A percentile compares a stretch with the other conserved stretches of the same genome.
These are phyloP conservation scores for Drosophila willistoni DNA, from an alignment of 1,140 invertebrate genomes.

Conservation along the genomic window DNA sequence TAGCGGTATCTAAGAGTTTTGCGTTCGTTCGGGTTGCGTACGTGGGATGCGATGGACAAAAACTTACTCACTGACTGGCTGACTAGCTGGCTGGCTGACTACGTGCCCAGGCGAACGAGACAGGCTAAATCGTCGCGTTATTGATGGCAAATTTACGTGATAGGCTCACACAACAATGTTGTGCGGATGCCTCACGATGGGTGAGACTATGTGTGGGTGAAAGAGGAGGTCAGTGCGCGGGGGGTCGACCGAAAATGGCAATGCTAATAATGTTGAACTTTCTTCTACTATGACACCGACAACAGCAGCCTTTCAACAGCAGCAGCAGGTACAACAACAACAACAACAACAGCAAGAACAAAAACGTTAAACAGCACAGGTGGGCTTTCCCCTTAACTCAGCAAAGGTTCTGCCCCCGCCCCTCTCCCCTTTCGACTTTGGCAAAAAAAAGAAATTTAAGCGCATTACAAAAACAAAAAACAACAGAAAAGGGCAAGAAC, in stretches of 20 bases:
- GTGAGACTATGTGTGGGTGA: constrained; percentile 11
- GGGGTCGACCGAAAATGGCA: constrained; percentile 16
- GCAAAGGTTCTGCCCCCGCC: too few species aligned
- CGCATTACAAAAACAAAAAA: constrained; percentile 52
- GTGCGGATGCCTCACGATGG: constrained; percentile 7
- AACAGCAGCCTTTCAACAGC: constrained; percentile 43
- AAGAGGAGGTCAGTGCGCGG: neutral
- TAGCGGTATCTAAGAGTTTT: constrained; percentile 48
- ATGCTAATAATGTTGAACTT: constrained; percentile 44
- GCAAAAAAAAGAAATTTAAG: constrained; percentile 52
- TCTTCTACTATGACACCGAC: constrained; percentile 26
- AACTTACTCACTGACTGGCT: constrained; percentile 2
- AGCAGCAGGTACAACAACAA: constrained; percentile 53
- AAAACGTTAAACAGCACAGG: constrained; percentile 37
- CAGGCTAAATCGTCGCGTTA: constrained; percentile 81
- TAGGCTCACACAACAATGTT: constrained; percentile 60
- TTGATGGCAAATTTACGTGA: constrained; percentile 81
- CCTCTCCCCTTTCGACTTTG: constrained; percentile 51
- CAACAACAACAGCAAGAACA: constrained; percentile 72
- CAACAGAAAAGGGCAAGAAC: neutral
- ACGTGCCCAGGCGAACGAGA: constrained; percentile 73
- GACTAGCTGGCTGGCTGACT: constrained; percentile 21
- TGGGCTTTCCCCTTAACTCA: neutral
- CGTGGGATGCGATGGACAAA: constrained; percentile 36
- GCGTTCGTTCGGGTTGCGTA: constrained; percentile 48